Percentiles rank a stretch among this genome's conserved stretches.
Conservation (phyloP, 1,140 invertebrate species). For the Archivesica marissinica region DNA sequence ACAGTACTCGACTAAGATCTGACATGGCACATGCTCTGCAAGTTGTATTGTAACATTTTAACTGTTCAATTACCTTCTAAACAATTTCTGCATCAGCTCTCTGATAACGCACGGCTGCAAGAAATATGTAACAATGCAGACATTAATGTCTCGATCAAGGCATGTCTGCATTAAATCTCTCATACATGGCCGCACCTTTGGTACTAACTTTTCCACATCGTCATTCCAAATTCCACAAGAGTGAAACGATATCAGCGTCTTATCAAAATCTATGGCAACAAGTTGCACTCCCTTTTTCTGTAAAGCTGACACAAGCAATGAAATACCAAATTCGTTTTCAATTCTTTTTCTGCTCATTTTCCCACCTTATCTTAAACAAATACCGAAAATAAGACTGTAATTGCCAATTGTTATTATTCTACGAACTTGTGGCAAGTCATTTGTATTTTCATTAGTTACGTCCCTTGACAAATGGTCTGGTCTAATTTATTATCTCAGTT, state of each 20-base stretch:
- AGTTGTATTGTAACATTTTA: too few relatives aligned
- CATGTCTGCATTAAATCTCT: constrained; percentile 76
- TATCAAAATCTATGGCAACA: constrained; percentile 82
- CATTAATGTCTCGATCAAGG: constrained; percentile 74
- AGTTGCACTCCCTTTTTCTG: constrained; percentile 78
- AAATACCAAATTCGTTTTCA: constrained; percentile 59
- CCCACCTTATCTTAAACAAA: background rate
- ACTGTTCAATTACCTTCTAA: constrained; percentile 59
- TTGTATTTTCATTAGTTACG: background rate
- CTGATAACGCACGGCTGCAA: constrained; percentile 79
- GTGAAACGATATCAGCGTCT: constrained; percentile 81
- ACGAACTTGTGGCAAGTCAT: background rate
- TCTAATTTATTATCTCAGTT: background rate
- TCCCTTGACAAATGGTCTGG: background rate
- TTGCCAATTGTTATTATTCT: background rate
- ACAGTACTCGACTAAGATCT: background rate
- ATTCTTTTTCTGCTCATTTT: constrained; percentile 57
- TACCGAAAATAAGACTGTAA: background rate
- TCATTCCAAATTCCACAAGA: constrained; percentile 82
- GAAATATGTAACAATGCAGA: constrained; percentile 82
- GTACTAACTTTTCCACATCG: constrained; percentile 73
- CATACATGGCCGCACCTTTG: constrained; percentile 81
- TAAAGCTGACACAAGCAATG: constrained; percentile 66
- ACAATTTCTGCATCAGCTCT: constrained; percentile 77
- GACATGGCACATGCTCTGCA: too few relatives aligned